Conservation (phyloP, 37 sponge, comb jelly and placozoan genomes). For the Beroe forskalii region DNA sequence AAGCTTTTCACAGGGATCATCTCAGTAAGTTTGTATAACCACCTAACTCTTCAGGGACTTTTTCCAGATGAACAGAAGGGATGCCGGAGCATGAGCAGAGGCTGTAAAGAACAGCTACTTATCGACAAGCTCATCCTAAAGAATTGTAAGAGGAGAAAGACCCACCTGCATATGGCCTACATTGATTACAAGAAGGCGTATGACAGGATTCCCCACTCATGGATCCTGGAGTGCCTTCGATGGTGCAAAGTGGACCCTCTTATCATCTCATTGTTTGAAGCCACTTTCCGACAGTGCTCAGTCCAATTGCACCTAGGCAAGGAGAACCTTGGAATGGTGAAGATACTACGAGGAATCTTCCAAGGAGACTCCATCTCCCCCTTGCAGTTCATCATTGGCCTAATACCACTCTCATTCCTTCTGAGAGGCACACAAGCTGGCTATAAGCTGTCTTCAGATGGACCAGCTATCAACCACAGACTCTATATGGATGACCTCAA, state of each 20-base stretch:
- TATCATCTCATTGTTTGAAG: not conserved
- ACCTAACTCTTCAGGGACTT: not conserved
- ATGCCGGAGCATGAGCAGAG: not conserved
- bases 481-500: conserved; percentile 55
- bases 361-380: conserved; percentile 19
- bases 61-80: conserved; percentile 8
- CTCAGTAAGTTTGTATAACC: not conserved
- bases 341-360: not conserved
- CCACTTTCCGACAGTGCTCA: not conserved
- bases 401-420: not conserved
- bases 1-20: not conserved
- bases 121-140: not conserved
- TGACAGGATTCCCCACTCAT: conserved; percentile 2
- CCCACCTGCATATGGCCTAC: not conserved
- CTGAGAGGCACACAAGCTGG: not conserved
- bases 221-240: not conserved
- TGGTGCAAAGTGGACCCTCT: not conserved
- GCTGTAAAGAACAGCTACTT: not conserved
- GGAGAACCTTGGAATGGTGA: not conserved
- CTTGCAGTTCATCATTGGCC: not conserved
- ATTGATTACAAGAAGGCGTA: conserved; percentile 22
- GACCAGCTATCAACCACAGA: conserved; percentile 4
- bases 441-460: not conserved
- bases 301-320: not conserved
- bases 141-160: not conserved